These are phyloP conservation scores for Rhynchomys soricoides DNA, from an alignment of 2,113 vertebrate species.

Conservation along the genomic window DNA sequence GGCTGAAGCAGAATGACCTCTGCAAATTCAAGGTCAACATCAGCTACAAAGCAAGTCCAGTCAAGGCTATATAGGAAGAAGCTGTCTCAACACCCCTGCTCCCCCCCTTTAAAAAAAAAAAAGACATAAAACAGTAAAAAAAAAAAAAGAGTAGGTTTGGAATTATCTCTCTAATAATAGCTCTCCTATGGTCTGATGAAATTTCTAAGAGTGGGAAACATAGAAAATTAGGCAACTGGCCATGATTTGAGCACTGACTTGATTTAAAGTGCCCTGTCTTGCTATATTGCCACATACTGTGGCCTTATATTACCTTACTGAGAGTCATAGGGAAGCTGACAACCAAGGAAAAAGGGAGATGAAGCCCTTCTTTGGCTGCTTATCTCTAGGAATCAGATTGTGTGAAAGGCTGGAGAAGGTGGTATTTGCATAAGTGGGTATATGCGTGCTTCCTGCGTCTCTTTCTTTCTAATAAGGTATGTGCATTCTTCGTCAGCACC, in stretches of 20 bases:
- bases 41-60: neutral
- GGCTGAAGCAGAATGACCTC: neutral
- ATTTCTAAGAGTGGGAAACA: neutral
- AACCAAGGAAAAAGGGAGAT: neutral
- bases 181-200: conserved; percentile 23
- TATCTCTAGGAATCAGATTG: conserved; percentile 56
- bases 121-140: neutral
- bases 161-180: neutral
- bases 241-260: conserved; percentile 9
- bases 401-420: conserved; percentile 12
- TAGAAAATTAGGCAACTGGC: neutral
- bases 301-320: conserved; percentile 8
- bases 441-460: neutral
- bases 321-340: conserved; percentile 5
- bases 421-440: conserved; percentile 39
- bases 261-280: neutral
- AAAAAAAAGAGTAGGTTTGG: neutral
- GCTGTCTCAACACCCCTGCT: neutral
- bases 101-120: neutral
- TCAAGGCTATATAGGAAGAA: neutral
- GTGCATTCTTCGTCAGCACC: conserved; percentile 52
- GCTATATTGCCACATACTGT: neutral
- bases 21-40: neutral
- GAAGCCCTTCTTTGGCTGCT: neutral
- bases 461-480: conserved; percentile 67